phyloP scores from a whole-genome alignment of 2,888 invertebrate species.

The Trilocha varians region DNA sequence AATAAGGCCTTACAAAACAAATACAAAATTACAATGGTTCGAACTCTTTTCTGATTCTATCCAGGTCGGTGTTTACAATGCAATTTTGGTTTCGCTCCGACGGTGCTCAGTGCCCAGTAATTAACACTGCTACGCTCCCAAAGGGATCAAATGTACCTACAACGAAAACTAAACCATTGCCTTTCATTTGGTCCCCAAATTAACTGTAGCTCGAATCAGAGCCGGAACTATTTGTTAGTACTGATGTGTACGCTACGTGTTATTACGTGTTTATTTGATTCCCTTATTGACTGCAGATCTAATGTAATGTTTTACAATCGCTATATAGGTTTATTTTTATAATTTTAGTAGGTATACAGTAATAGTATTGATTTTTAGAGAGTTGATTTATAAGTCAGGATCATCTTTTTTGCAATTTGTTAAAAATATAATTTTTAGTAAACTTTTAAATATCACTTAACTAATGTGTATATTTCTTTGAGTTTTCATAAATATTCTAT shows the following conservation, averaged over 20 bases:
- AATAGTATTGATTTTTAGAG: too few species aligned
- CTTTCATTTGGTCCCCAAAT: slow-evolving; percentile 43
- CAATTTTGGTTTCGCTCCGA: slow-evolving; percentile 21
- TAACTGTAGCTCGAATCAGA: slow-evolving; percentile 26
- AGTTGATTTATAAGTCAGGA: too few species aligned
- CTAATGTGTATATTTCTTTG: too few species aligned
- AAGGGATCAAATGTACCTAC: slow-evolving; percentile 36
- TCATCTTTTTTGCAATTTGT: too few species aligned
- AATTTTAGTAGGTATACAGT: too few species aligned
- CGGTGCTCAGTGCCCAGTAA: slow-evolving; percentile 29
- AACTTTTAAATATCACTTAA: too few species aligned
- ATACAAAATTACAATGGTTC: background rate
- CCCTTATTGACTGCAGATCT: too few species aligned
- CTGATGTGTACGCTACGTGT: slow-evolving; percentile 3
- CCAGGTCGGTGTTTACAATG: slow-evolving; percentile 19
- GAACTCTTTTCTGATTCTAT: background rate
- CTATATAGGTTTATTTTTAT: too few species aligned
- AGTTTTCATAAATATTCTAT: too few species aligned
- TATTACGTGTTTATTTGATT: too few species aligned
- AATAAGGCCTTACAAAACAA: background rate
- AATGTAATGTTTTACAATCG: too few species aligned
- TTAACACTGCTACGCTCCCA: slow-evolving; percentile 33
- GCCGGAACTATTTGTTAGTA: slow-evolving; percentile 9
- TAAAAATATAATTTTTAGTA: too few species aligned
- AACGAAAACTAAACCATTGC: slow-evolving; percentile 36